Conservation (phyloP, 2,888 invertebrate species). For the Amphipyra tragopoginis region DNA sequence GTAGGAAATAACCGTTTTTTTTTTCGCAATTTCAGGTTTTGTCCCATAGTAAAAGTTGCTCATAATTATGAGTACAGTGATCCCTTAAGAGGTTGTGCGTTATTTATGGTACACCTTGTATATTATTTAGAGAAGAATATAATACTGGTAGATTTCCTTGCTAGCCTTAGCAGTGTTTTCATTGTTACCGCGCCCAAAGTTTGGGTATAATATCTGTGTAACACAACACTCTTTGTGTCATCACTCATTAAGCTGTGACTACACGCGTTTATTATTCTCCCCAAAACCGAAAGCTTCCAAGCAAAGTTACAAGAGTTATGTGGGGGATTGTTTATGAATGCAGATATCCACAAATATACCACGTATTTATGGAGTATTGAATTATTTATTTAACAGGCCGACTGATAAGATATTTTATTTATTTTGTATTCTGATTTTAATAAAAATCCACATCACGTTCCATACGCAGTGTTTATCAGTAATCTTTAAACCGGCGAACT, state of each 20-base stretch:
- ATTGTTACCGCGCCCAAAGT: slow-evolving; percentile 23
- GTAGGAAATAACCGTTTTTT: too few relatives aligned
- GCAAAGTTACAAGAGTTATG: slow-evolving; percentile 38
- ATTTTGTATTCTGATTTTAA: slow-evolving; percentile 50
- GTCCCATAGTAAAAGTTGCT: too few relatives aligned
- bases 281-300: slow-evolving; percentile 24
- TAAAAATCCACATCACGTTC: slow-evolving; percentile 61
- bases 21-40: too few relatives aligned
- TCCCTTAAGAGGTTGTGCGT: too few relatives aligned
- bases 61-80: too few relatives aligned
- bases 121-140: neutral
- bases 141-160: neutral
- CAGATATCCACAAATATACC: slow-evolving; percentile 31
- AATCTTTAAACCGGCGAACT: slow-evolving; percentile 34
- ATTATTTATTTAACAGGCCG: slow-evolving; percentile 57
- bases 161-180: slow-evolving; percentile 13
- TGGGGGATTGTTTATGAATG: slow-evolving; percentile 25
- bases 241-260: slow-evolving; percentile 46
- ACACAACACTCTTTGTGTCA: slow-evolving; percentile 50
- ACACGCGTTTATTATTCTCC: slow-evolving; percentile 39
- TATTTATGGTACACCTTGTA: too few relatives aligned
- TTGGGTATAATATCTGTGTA: slow-evolving; percentile 28
- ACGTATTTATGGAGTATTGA: slow-evolving; percentile 42
- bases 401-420: slow-evolving; percentile 57
- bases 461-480: slow-evolving; percentile 53